Evolutionary conservation across 2,888 invertebrate genomes (phyloP).

Genomic region (Achlya flavicornis): DNA sequence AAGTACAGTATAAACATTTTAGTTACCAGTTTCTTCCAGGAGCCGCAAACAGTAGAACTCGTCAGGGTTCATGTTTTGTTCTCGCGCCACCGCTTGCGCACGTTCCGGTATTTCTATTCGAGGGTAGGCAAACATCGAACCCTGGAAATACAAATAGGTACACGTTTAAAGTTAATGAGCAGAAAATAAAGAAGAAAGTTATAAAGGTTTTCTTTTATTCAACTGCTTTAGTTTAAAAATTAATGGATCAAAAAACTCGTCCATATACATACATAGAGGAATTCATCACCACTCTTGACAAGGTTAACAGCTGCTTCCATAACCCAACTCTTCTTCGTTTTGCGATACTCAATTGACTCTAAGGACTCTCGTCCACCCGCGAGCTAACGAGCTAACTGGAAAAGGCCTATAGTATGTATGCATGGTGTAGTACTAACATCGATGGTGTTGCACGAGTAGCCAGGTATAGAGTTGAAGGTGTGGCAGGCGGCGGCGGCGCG

Average conservation of each 20-base stretch:
- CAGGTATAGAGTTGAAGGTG: constrained; percentile 95
- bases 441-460: constrained; percentile 92
- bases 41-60: constrained; percentile 93
- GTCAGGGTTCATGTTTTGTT: constrained; percentile 86
- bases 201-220: too few relatives aligned
- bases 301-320: not conserved
- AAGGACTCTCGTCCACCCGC: too few relatives aligned
- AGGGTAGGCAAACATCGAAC: constrained; percentile 97
- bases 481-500: constrained; percentile 93
- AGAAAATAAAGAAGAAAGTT: too few relatives aligned
- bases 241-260: too few relatives aligned
- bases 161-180: not conserved
- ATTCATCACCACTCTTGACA: not conserved
- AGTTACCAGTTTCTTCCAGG: constrained; percentile 87
- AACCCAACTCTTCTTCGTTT: not conserved
- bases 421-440: constrained; percentile 44
- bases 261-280: too few relatives aligned
- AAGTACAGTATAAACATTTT: too few relatives aligned
- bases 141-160: constrained; percentile 61
- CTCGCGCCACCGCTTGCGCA: constrained; percentile 89
- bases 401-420: not conserved
- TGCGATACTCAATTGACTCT: not conserved
- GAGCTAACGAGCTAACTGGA: too few relatives aligned
- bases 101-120: constrained; percentile 88
- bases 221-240: too few relatives aligned